Percentiles rank a stretch among this genome's conserved stretches.
Conservation (phyloP, 2,797 vertebrate species). For the Toxotes lorentzi region DNA sequence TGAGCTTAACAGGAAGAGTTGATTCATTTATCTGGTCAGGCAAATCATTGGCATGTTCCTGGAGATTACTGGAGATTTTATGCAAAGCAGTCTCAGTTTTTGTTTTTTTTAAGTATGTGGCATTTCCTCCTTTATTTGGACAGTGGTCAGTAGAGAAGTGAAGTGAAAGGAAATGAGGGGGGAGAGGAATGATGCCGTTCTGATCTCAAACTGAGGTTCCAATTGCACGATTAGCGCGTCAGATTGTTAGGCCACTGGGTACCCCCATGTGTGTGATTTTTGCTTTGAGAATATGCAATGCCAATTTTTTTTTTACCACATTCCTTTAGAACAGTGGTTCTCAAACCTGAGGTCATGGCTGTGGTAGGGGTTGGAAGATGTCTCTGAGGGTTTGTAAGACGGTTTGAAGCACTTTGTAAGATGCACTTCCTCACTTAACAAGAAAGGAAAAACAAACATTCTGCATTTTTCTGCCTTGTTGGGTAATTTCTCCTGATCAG, state of each 20-base stretch:
- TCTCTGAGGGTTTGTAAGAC: not conserved
- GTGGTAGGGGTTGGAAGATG: not conserved
- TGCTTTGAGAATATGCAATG: not conserved
- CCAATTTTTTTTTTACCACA: not conserved
- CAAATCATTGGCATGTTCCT: conserved; percentile 2
- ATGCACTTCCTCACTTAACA: not conserved
- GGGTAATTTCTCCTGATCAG: not conserved
- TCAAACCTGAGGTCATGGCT: not conserved
- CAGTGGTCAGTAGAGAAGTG: not conserved
- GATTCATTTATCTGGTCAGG: not conserved
- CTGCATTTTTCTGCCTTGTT: not conserved
- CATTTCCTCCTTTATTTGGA: not conserved
- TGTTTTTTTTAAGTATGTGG: too few species aligned
- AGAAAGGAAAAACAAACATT: not conserved
- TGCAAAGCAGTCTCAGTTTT: not conserved
- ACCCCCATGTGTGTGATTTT: not conserved
- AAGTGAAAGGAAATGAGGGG: not conserved
- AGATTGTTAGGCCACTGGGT: not conserved
- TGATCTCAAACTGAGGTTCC: not conserved
- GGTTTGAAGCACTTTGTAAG: not conserved
- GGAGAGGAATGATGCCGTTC: not conserved
- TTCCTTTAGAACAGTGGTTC: not conserved
- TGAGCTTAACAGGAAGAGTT: not conserved
- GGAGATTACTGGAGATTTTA: not conserved
- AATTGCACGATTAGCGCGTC: not conserved